phyloP scores from a whole-genome alignment of 2,888 invertebrate genomes.

The Lasioglossum zephyrum region DNA sequence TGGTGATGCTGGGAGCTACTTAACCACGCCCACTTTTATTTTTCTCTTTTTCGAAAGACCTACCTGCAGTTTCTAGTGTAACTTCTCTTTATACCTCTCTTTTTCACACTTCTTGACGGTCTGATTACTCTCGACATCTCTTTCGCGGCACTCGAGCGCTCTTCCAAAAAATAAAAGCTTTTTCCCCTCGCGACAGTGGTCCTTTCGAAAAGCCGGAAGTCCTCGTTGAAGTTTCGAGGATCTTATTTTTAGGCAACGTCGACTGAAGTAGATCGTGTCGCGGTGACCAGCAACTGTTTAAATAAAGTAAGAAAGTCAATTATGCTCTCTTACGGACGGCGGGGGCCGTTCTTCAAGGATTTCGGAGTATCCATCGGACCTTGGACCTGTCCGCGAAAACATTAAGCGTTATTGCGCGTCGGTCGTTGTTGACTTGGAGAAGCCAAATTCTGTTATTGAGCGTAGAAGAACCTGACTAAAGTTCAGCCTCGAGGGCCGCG shows the following conservation, averaged over 20 bases:
- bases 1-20: neutral
- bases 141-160: neutral
- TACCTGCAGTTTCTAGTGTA: neutral
- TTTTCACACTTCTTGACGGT: neutral
- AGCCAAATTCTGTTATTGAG: constrained; percentile 14
- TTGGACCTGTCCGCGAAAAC: neutral
- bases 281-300: neutral
- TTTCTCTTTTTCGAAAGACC: neutral
- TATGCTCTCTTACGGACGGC: neutral
- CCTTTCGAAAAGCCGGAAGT: neutral
- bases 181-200: neutral
- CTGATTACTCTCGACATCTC: neutral
- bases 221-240: neutral
- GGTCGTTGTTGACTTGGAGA: neutral
- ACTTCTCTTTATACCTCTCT: neutral
- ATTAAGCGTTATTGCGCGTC: neutral
- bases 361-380: neutral
- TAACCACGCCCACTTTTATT: neutral
- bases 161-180: neutral
- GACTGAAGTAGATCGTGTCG: neutral
- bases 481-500: neutral
- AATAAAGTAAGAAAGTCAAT: neutral
- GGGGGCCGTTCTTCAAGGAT: neutral
- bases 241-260: neutral
- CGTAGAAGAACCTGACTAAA: constrained; percentile 11